A percentile compares a stretch with the other conserved stretches of the same genome.
Evolutionary conservation across 2,888 invertebrate genomes (phyloP).

Genomic region (Acanthosepion esculentum): DNA sequence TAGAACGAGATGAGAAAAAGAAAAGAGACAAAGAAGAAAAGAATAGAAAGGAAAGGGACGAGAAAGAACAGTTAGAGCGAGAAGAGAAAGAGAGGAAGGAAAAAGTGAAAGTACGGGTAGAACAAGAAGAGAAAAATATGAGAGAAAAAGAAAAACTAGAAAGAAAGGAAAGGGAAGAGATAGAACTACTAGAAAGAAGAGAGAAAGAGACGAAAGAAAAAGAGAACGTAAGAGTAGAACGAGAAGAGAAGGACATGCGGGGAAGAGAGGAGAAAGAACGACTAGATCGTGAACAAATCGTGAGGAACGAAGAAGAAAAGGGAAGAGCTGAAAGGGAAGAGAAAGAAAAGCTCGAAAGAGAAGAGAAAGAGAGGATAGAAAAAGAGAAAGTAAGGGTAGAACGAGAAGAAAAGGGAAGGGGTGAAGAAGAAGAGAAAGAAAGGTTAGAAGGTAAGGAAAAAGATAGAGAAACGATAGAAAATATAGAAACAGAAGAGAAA

Average conservation of each 20-base stretch:
- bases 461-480: not conserved
- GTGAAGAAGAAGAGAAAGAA: not conserved
- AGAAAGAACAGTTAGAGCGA: not conserved
- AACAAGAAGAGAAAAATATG: not conserved
- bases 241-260: not conserved
- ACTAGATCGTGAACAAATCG: too few species aligned
- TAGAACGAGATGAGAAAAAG: not conserved
- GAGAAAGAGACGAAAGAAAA: too few species aligned
- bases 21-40: not conserved
- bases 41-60: not conserved
- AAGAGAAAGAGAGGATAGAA: not conserved
- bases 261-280: not conserved
- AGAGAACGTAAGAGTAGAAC: not conserved
- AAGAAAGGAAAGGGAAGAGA: not conserved
- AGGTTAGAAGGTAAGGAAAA: not conserved
- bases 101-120: too few species aligned
- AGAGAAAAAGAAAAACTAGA: too few species aligned
- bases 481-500: not conserved
- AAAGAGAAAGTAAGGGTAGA: not conserved
- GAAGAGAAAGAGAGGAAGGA: too few species aligned
- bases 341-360: not conserved
- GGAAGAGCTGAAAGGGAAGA: too few species aligned
- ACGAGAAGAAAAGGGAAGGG: not conserved
- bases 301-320: too few species aligned
- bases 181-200: not conserved